A percentile compares a stretch with the other conserved stretches of the same genome.
phyloP scores from a whole-genome alignment of 2,113 vertebrate genomes.

The Oxygymnocypris stewartii region DNA sequence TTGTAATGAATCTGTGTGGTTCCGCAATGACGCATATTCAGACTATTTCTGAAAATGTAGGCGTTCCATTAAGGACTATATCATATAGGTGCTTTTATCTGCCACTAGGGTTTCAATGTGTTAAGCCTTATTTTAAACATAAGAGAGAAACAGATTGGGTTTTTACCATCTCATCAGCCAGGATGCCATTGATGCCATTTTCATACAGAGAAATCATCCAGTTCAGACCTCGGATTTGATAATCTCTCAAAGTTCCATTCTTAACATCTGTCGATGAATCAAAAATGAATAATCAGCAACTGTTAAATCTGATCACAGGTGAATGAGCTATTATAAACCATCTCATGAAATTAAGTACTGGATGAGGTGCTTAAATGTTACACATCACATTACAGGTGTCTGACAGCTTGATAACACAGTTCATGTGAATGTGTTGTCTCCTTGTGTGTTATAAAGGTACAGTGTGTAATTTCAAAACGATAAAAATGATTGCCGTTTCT shows the following conservation, averaged over 20 bases:
- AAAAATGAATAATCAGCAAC: background rate
- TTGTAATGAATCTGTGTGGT: conserved; percentile 24
- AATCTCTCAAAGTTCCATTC: conserved; percentile 85
- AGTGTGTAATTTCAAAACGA: background rate
- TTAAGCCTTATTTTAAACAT: conserved; percentile 10
- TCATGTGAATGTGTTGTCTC: background rate
- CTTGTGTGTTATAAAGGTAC: background rate
- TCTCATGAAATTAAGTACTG: background rate
- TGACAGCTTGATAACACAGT: background rate
- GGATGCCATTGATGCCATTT: conserved; percentile 90
- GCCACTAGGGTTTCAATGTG: background rate
- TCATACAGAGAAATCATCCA: conserved; percentile 93
- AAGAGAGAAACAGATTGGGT: background rate
- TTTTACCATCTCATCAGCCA: conserved; percentile 91
- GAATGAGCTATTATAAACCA: background rate
- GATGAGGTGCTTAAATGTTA: background rate
- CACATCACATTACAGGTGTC: background rate
- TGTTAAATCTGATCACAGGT: background rate
- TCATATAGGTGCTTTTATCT: background rate
- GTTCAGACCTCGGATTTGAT: conserved; percentile 88
- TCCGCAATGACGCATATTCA: conserved; percentile 3
- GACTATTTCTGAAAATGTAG: conserved; percentile 12
- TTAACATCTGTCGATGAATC: conserved; percentile 79
- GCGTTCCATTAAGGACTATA: background rate
- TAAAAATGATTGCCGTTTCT: background rate